A percentile compares a stretch with the other conserved stretches of the same genome.
Evolutionary conservation across 1,140 invertebrate species (phyloP).

Genomic region (Megathymus violae): DNA sequence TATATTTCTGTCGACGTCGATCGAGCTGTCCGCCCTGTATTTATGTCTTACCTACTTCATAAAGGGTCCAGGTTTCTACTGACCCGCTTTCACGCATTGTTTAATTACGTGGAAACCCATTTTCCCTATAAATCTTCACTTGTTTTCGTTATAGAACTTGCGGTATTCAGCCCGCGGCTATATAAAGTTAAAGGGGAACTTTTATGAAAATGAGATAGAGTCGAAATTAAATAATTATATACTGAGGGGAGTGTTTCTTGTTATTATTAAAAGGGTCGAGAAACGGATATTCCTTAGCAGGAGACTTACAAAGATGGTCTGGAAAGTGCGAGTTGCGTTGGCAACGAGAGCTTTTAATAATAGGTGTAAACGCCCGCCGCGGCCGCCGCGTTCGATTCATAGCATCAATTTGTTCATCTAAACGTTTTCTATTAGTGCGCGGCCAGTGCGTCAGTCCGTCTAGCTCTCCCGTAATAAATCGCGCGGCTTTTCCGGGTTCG

Average conservation of each 20-base stretch:
- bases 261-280: no score
- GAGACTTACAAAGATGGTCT: no score
- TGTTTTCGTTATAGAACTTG: background rate
- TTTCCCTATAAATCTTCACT: conserved; percentile 3
- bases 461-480: conserved; percentile 69
- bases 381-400: background rate
- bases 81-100: conserved; percentile 18
- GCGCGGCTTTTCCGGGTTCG: conserved; percentile 66
- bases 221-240: no score
- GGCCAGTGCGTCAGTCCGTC: conserved; percentile 53
- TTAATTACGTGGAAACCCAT: conserved; percentile 18
- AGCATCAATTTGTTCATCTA: conserved; percentile 7
- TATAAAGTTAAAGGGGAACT: background rate
- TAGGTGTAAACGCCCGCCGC: conserved; percentile 21
- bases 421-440: conserved; percentile 31
- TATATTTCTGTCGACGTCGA: conserved; percentile 24
- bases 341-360: background rate
- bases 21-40: conserved; percentile 14
- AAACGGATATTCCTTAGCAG: no score
- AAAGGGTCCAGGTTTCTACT: conserved; percentile 23
- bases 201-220: no score
- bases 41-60: conserved; percentile 28
- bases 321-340: no score
- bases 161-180: background rate
- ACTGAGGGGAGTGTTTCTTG: no score